Conservation (phyloP, 1,140 invertebrate genomes). For the Penaeus indicus region DNA sequence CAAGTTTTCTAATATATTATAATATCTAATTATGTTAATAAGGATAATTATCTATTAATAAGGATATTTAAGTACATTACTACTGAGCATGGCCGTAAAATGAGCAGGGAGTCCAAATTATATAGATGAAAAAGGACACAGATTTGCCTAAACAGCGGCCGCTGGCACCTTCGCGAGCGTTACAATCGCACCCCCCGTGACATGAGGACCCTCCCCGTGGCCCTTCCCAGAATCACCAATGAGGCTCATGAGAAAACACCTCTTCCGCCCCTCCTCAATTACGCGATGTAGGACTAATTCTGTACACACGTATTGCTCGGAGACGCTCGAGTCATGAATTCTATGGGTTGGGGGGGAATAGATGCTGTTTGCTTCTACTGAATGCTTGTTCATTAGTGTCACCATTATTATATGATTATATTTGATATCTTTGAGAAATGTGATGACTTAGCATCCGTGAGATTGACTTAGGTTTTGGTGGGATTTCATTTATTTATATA, state of each 20-base stretch:
- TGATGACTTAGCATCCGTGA: too few relatives aligned
- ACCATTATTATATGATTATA: too few relatives aligned
- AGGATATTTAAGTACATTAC: constrained; percentile 45
- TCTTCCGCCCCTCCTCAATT: constrained; percentile 56
- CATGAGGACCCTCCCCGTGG: constrained; percentile 56
- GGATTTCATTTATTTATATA: too few relatives aligned
- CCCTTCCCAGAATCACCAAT: constrained; percentile 61
- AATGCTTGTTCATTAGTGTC: too few relatives aligned
- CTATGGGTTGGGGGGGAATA: constrained; percentile 12
- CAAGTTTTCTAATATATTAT: constrained; percentile 58
- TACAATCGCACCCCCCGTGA: constrained; percentile 61
- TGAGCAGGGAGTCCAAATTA: constrained; percentile 42
- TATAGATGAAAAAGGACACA: constrained; percentile 48
- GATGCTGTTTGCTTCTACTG: background rate
- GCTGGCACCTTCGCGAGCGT: constrained; percentile 54
- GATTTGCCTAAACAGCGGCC: constrained; percentile 58
- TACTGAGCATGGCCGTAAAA: constrained; percentile 1
- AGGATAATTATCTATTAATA: constrained; percentile 49
- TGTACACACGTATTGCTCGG: background rate
- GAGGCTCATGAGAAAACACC: constrained; percentile 63
- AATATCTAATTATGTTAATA: constrained; percentile 56
- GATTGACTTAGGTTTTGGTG: too few relatives aligned
- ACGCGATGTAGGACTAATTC: constrained; percentile 46
- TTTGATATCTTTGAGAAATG: too few relatives aligned
- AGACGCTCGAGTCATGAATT: constrained; percentile 36